Conservation (phyloP, 2,113 vertebrate species). For the Cromileptes altivelis region DNA sequence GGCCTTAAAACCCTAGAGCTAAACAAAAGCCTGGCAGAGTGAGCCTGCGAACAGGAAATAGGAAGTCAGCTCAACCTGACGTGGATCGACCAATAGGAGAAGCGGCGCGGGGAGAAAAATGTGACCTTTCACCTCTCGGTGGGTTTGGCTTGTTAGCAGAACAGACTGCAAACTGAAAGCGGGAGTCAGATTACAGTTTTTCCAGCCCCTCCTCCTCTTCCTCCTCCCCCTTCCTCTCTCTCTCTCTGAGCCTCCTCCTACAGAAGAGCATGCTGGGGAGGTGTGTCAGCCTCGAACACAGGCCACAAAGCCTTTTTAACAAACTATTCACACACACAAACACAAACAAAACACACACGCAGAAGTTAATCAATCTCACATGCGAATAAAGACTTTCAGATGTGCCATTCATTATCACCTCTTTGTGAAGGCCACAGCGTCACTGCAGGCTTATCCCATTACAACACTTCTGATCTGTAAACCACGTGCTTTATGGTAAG, state of each 20-base stretch:
- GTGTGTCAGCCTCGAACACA: conserved; percentile 13
- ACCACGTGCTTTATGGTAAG: conserved; percentile 71
- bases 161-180: conserved; percentile 75
- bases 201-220: conserved; percentile 38
- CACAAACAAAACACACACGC: neutral
- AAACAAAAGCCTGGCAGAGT: conserved; percentile 76
- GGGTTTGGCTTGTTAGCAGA: conserved; percentile 64
- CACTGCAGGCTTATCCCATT: conserved; percentile 37
- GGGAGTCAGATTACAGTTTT: conserved; percentile 79
- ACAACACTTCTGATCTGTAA: conserved; percentile 40
- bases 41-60: conserved; percentile 73
- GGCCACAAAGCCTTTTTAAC: neutral
- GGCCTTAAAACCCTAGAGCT: conserved; percentile 47
- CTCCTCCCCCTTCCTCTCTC: neutral
- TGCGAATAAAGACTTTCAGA: neutral
- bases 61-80: conserved; percentile 72
- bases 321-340: neutral
- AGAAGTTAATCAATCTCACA: too few species aligned
- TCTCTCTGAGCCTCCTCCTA: conserved; percentile 8
- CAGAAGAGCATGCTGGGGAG: conserved; percentile 30
- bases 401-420: neutral
- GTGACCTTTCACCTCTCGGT: conserved; percentile 63
- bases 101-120: conserved; percentile 53
- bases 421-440: neutral
- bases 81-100: conserved; percentile 59